These are phyloP conservation scores for Mythimna loreyi DNA, from an alignment of 2,888 invertebrate genomes.

Conservation along the genomic window DNA sequence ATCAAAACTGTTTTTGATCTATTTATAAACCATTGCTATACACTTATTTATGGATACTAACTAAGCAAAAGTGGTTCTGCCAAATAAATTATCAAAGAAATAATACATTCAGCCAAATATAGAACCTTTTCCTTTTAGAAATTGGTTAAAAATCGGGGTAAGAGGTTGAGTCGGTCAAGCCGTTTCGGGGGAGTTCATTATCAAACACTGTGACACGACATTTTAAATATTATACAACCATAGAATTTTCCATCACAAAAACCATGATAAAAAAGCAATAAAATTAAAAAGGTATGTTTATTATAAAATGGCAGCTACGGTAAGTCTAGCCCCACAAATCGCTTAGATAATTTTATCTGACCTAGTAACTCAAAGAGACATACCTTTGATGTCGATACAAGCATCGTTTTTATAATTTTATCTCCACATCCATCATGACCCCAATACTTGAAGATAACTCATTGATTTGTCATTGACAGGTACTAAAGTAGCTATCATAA, in stretches of 20 bases:
- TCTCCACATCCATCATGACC: conserved; percentile 38
- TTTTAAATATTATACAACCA: background rate
- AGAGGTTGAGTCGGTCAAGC: no score
- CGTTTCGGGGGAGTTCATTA: no score
- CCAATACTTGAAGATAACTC: conserved; percentile 20
- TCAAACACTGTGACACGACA: no score
- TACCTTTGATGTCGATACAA: conserved; percentile 36
- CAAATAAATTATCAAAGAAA: no score
- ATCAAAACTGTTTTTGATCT: conserved; percentile 10
- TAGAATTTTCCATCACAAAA: conserved; percentile 20
- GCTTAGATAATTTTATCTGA: conserved; percentile 63
- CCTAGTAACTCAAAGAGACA: conserved; percentile 55
- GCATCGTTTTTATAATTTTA: conserved; percentile 28
- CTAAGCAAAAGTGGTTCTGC: no score
- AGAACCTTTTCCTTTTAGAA: no score
- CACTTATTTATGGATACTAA: background rate
- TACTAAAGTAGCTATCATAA: conserved; percentile 9
- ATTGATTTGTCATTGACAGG: conserved; percentile 29
- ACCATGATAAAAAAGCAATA: conserved; percentile 3
- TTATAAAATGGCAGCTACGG: conserved; percentile 1
- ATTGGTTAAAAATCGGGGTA: no score
- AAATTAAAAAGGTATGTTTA: conserved; percentile 2
- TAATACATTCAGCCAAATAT: no score
- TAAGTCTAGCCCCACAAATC: conserved; percentile 40
- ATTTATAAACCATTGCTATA: conserved; percentile 24